These are phyloP conservation scores for Isichthys henryi DNA, from an alignment of 2,113 vertebrate species.

Conservation along the genomic window DNA sequence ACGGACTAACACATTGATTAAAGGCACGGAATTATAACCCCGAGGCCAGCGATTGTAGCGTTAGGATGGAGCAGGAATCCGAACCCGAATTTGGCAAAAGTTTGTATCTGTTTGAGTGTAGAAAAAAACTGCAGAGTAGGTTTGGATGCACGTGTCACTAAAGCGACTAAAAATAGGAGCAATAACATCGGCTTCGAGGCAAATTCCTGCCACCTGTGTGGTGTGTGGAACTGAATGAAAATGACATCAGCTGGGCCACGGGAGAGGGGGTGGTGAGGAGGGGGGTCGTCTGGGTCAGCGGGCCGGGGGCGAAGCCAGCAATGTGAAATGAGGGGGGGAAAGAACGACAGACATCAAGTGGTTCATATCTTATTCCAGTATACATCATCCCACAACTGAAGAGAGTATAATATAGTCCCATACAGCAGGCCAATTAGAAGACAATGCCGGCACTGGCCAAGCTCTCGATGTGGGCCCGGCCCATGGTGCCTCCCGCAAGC, in stretches of 20 bases:
- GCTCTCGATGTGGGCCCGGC: not conserved
- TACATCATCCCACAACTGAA: not conserved
- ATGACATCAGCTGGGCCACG: not conserved
- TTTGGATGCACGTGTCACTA: not conserved
- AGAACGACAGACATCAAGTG: not conserved
- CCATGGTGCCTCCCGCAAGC: not conserved
- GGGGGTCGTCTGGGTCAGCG: not conserved
- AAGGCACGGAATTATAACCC: not conserved
- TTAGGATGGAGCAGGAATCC: not conserved
- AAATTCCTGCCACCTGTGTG: not conserved
- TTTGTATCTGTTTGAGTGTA: not conserved
- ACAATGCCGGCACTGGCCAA: not conserved
- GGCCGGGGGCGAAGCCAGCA: not conserved
- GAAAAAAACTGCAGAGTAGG: not conserved
- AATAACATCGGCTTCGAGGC: not conserved
- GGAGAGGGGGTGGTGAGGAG: not conserved
- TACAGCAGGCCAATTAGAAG: not conserved
- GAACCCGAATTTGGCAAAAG: not conserved
- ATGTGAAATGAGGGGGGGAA: not conserved
- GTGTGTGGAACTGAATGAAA: not conserved
- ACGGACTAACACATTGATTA: not conserved
- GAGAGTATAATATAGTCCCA: not conserved
- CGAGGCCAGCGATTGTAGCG: not conserved
- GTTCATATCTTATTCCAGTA: not conserved
- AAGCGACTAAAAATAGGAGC: not conserved